Evolutionary conservation across 2,888 invertebrate genomes (phyloP), one percentile per base, ranked within the genome.

Genomic region (Calephelis perditalis): DNA sequence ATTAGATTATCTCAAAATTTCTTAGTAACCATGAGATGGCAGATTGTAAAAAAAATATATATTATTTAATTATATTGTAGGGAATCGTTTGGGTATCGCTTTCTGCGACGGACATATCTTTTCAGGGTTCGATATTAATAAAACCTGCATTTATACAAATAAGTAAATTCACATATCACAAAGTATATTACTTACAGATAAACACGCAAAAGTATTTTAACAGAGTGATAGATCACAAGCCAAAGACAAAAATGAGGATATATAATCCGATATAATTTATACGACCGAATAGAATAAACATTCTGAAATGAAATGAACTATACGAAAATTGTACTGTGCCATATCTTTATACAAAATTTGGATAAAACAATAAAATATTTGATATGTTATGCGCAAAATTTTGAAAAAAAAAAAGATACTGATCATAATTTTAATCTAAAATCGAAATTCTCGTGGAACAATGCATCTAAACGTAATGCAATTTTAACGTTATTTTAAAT

Each of bases 21-120:
- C 82, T 85, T 87, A 88, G 83, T 84, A 84, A 88, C 90, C 90
- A 89, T 89, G 79, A 87, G 88, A 89, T 89, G 90, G 89, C 86
- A 86, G 81, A 86, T 85, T 85, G 82, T 85, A 84, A 79, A 86
- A 85, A 82, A 80, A 49, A 49, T 49, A 83, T 73, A 79, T 81
- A 81, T 81, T 88, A 87, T 88, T 89, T 88, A 86, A 83, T 83
- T 81, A 82, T 83, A 82, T 82, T 74, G 77, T 88, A 87, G 87
- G 78, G 75, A 84, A 87, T 81, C 79, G 83, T 86, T 84, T 84
- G 78, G 75, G 71, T 77, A 81, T 84, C 81, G 82, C 78, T 73
- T 78, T 79, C 74, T 73, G 70, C 70, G 72, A 66, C 63, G 65
- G 70, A 87, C 87, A 89, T 89, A 89, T 88, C 89, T 83, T 75